phyloP scores from a whole-genome alignment of 2,797 vertebrate species.

The Poecilia wingei region DNA sequence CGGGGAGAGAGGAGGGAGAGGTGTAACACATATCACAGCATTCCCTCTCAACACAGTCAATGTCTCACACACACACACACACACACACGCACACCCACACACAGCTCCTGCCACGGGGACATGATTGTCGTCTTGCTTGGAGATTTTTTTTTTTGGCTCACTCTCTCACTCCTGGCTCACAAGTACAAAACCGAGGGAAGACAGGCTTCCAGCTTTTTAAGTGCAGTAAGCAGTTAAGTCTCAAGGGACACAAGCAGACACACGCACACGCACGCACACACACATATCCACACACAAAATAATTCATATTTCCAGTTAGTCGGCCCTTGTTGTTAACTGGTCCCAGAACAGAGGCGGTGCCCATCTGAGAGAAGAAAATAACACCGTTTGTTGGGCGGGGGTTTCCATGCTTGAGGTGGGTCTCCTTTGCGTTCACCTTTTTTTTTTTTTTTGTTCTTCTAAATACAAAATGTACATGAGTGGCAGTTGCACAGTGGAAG shows the following conservation, averaged over 20 bases:
- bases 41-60: no score
- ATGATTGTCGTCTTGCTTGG: slow-evolving; percentile 84
- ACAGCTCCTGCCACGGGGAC: slow-evolving; percentile 63
- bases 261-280: slow-evolving; percentile 5
- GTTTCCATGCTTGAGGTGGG: slow-evolving; percentile 62
- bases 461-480: slow-evolving; percentile 76
- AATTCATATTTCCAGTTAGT: slow-evolving; percentile 54
- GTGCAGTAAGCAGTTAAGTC: slow-evolving; percentile 75
- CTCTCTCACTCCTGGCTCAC: slow-evolving; percentile 72
- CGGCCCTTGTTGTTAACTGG: slow-evolving; percentile 30
- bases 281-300: slow-evolving; percentile 17
- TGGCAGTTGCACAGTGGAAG: slow-evolving; percentile 70
- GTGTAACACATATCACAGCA: no score
- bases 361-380: slow-evolving; percentile 48
- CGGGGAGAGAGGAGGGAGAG: no score
- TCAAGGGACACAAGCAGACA: slow-evolving; percentile 44
- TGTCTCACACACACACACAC: slow-evolving; percentile 11
- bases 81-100: slow-evolving; percentile 3
- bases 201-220: slow-evolving; percentile 71
- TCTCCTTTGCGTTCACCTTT: slow-evolving; percentile 56
- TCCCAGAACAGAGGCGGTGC: slow-evolving; percentile 44
- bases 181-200: slow-evolving; percentile 68
- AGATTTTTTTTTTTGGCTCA: slow-evolving; percentile 58
- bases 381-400: slow-evolving; percentile 38
- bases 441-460: slow-evolving; percentile 20